Conservation (phyloP, 53 echinoderm and acorn worm genomes). For the Astropecten irregularis region DNA sequence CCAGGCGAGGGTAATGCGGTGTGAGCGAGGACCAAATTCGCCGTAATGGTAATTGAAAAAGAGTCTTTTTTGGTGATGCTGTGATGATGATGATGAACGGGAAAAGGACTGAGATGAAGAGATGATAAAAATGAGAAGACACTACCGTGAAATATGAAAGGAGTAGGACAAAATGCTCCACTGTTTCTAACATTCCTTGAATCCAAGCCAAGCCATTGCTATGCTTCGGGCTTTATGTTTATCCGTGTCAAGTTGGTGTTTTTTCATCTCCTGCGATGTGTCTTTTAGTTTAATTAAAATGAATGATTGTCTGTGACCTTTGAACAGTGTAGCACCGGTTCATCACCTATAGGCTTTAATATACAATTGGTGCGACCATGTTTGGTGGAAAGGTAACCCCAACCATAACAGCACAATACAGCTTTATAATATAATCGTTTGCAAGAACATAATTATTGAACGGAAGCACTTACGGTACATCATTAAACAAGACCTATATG, state of each 20-base stretch:
- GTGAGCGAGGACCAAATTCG: slow-evolving; percentile 53
- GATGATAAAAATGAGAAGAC: slow-evolving; percentile 9
- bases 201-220: too few relatives aligned
- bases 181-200: too few relatives aligned
- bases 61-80: background rate
- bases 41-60: slow-evolving; percentile 57
- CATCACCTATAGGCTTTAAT: too few relatives aligned
- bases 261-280: background rate
- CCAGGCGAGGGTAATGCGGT: slow-evolving; percentile 43
- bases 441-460: too few relatives aligned
- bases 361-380: too few relatives aligned
- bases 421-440: too few relatives aligned
- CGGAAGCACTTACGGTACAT: too few relatives aligned
- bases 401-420: too few relatives aligned
- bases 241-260: background rate
- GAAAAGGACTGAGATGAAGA: slow-evolving; percentile 9
- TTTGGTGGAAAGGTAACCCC: too few relatives aligned
- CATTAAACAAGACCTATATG: too few relatives aligned
- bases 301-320: background rate
- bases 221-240: slow-evolving; percentile 12
- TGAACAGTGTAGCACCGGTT: too few relatives aligned
- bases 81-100: slow-evolving; percentile 24
- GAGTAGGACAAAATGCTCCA: too few relatives aligned
- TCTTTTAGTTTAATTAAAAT: slow-evolving; percentile 39
- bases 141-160: background rate